These are phyloP conservation scores for Pyrocephalus nanus DNA, from an alignment of 2,797 vertebrate genomes.

Conservation along the genomic window DNA sequence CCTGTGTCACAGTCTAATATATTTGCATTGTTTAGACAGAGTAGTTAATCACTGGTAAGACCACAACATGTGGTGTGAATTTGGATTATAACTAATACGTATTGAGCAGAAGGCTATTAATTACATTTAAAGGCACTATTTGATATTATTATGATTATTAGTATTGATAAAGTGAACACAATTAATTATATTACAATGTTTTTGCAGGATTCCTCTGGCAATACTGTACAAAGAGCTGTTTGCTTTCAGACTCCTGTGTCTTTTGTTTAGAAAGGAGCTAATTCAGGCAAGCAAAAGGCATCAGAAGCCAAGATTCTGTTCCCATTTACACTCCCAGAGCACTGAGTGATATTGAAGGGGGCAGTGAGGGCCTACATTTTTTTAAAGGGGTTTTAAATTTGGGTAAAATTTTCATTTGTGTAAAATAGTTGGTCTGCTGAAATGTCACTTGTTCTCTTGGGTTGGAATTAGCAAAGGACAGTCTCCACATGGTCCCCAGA, in stretches of 20 bases:
- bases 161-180: not conserved
- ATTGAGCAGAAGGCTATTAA: conserved; percentile 43
- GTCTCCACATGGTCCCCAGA: not conserved
- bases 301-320: not conserved
- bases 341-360: not conserved
- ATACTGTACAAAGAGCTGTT: not conserved
- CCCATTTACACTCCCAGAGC: not conserved
- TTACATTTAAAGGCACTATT: conserved; percentile 18
- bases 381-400: not conserved
- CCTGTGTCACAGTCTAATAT: not conserved
- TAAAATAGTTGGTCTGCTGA: not conserved
- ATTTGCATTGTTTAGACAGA: conserved; percentile 50
- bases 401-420: not conserved
- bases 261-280: not conserved
- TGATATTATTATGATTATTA: not conserved
- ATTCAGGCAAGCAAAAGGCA: not conserved
- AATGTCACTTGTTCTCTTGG: not conserved
- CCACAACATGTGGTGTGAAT: conserved; percentile 4
- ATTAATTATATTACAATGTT: not conserved
- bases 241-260: not conserved
- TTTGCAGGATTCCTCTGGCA: not conserved
- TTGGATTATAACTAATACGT: conserved; percentile 35
- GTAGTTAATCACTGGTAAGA: conserved; percentile 51
- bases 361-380: not conserved
- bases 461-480: not conserved